Percentiles rank a stretch among this genome's conserved stretches.
Conservation (phyloP, 1,140 invertebrate genomes). For the Drosophila cardini region DNA sequence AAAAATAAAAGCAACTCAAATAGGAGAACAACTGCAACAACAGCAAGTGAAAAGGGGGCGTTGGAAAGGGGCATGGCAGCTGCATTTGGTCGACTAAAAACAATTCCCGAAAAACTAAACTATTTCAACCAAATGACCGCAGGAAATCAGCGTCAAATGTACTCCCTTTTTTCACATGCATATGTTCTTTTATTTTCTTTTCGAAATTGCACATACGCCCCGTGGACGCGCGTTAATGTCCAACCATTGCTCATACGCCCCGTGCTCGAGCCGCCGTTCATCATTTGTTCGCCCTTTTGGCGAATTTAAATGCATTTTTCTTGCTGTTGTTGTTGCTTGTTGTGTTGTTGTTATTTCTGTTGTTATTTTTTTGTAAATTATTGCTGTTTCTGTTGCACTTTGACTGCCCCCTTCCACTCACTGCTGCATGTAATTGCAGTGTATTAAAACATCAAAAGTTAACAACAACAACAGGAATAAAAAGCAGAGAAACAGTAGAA, state of each 20-base stretch:
- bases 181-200: constrained; percentile 16
- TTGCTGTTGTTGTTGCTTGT: constrained; percentile 26
- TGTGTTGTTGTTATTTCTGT: constrained; percentile 54
- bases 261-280: constrained; percentile 54
- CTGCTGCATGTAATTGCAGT: constrained; percentile 60
- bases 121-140: constrained; percentile 61
- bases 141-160: constrained; percentile 66
- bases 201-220: constrained; percentile 50
- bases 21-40: constrained; percentile 36
- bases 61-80: background rate
- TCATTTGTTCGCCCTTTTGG: constrained; percentile 51
- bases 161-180: constrained; percentile 5
- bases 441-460: constrained; percentile 76
- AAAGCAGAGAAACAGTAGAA: constrained; percentile 20
- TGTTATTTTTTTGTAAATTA: constrained; percentile 59
- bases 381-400: constrained; percentile 51
- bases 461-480: constrained; percentile 48
- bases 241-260: constrained; percentile 73
- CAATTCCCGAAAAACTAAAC: constrained; percentile 61
- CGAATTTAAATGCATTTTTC: constrained; percentile 33
- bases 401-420: constrained; percentile 26
- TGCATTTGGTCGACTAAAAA: constrained; percentile 39
- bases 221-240: constrained; percentile 63
- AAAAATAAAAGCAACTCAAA: constrained; percentile 57
- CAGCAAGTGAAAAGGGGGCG: background rate